Base-by-base conservation (phyloP, 2,888 invertebrate genomes). In the Xestia ashworthii region DNA sequence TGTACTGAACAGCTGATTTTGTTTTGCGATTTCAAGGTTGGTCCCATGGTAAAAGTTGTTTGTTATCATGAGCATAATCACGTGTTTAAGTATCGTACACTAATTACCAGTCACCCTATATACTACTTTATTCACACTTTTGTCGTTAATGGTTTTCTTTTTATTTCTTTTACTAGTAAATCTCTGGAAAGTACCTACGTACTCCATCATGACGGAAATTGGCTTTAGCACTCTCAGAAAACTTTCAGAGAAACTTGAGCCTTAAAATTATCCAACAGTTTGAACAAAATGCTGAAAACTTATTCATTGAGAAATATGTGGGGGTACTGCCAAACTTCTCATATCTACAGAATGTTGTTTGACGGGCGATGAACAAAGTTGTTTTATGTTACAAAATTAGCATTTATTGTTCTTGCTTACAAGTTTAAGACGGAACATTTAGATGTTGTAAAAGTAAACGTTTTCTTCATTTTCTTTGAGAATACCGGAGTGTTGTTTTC, bases 361-460 rank as follows among this genome's bases (percentile, higher is more conserved):
- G 70, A 76, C 74, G 73, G 76, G 71, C 66, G 50, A 78, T 67
- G 75, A 69, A 78, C 76, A 74, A 87, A 87, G 82, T 84, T 84
- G 74, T 71, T 84, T 71, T 81, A 78, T 32, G 65, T 76, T 79
- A 70, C 53, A 68, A 84, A 82, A 84, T 85, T 85, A 58, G 76
- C 80, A 83, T 80, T 73, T 77, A 77, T 77, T 82, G 87, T 81
- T 81, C 70, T 66, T 86, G 46, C 53, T 75, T 71, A 71, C 55
- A 79, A 78, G 76, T 87, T 87, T 73, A 71, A 64, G 75, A 32
- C 12, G 12, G 25, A 81, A 85, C 53, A 79, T 87, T 67, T 38
- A 48, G 60, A 81, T 58, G 81, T 41, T 76, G 53, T 85, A 66
- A 58, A 69, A 68, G 71, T 60, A 68, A 69, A 82, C 46, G 72